Conservation (phyloP, 1,140 invertebrate genomes). For the Adoxophyes honmai region DNA sequence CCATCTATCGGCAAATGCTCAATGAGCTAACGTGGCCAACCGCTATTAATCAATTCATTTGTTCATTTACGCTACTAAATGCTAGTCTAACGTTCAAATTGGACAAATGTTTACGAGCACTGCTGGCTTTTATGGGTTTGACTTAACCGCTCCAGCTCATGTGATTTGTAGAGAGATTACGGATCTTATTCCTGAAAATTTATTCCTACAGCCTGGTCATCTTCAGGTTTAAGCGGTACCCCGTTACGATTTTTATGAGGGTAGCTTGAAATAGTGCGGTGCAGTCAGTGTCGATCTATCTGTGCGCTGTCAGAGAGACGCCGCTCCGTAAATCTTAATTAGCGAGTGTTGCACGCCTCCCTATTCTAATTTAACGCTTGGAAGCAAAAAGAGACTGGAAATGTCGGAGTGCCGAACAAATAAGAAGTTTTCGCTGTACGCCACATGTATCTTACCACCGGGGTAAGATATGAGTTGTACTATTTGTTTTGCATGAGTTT, state of each 20-base stretch:
- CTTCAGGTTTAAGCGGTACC: not conserved
- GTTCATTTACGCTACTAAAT: too few species aligned
- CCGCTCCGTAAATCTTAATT: conserved; percentile 7
- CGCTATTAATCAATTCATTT: too few species aligned
- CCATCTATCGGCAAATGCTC: too few species aligned
- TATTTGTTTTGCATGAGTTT: too few species aligned
- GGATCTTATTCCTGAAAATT: conserved; percentile 1
- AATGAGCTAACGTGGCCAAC: too few species aligned
- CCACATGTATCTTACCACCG: too few species aligned
- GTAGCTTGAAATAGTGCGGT: conserved; percentile 6
- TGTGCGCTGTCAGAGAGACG: not conserved
- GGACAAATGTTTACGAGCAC: not conserved
- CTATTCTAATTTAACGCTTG: conserved; percentile 4
- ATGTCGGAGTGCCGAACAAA: too few species aligned
- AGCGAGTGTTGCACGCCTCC: conserved; percentile 6
- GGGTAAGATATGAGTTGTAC: too few species aligned
- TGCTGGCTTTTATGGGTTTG: not conserved
- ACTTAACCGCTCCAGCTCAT: not conserved
- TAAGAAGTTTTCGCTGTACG: too few species aligned
- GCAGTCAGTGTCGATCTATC: conserved; percentile 10
- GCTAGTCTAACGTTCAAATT: too few species aligned
- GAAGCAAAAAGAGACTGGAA: not conserved
- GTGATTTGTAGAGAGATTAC: conserved; percentile 4
- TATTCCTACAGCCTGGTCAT: not conserved
- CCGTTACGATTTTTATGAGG: not conserved